Base-by-base conservation (phyloP, 1,140 invertebrate species). In the Mamestra configurata region DNA sequence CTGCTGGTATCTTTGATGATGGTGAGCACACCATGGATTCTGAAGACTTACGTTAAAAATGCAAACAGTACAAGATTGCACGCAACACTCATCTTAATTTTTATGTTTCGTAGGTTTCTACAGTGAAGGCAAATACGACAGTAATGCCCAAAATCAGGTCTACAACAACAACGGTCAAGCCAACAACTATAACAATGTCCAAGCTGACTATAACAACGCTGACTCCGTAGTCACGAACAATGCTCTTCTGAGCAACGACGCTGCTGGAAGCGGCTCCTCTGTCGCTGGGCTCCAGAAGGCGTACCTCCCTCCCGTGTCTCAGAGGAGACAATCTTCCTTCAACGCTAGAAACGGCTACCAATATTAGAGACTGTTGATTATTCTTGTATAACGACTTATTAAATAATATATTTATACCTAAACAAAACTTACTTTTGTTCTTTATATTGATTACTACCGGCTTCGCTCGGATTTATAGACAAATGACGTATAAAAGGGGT, bases 1-100 rank as follows among this genome's bases (percentile, higher is more conserved):
- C 93, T n/a, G 89, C 91, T 68, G 93, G 92, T 7, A 95, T 94
- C 37, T 93, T 83, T 72, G 93, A 94, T 77, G 93, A 94, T 77
- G 93, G 92, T 94, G 75, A 80, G 43, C 43, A 31, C 5, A 3
- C 27, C 2, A 31, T 3, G 27, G 5, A n/a, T n/a, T n/a, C n/a
- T n/a, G n/a, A n/a, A n/a, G 27, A 31, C 27, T 31, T 31, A 5
- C 27, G 27, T 31, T 3, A 31, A 31, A 3, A 31, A 31, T 1
- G 1, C 27, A 31, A 5, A 3, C 27, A 31, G 2, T 31, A 31
- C 27, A 31, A 31, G 27, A 31, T 31, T n/a, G n/a, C n/a, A n/a
- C n/a, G n/a, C n/a, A n/a, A n/a, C n/a, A n/a, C n/a, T n/a, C n/a
- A 31, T 31, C 1, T 24, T 55, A 4, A 55, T 68, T 20, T 73